A percentile compares a stretch with the other conserved stretches of the same genome.
phyloP scores from a whole-genome alignment of 1,140 invertebrate species.

The Drosophila simulans region DNA sequence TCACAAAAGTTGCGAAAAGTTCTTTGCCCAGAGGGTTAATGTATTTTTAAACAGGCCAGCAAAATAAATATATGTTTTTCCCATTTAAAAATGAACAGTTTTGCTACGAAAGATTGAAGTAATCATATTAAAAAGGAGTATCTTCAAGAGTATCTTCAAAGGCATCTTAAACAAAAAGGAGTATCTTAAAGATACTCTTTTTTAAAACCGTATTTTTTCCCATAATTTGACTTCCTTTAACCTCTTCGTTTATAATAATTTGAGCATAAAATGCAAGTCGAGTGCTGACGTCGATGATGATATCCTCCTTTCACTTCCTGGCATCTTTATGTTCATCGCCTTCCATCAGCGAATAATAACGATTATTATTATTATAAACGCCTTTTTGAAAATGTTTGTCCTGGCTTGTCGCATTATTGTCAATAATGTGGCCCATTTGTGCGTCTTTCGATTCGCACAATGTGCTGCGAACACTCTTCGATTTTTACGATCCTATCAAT shows the following conservation, averaged over 20 bases:
- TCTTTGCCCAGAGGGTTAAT: not conserved
- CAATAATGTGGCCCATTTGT: constrained; percentile 39
- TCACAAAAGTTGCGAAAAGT: constrained; percentile 8
- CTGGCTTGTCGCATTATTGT: constrained; percentile 47
- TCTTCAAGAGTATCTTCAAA: too few species aligned
- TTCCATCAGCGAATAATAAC: constrained; percentile 41
- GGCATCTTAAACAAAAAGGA: too few species aligned
- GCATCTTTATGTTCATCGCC: constrained; percentile 16
- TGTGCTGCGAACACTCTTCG: constrained; percentile 13
- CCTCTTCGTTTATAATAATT: constrained; percentile 33
- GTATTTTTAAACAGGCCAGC: not conserved
- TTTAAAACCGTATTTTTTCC: not conserved
- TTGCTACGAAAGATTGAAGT: not conserved
- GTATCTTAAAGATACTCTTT: not conserved
- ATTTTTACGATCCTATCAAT: constrained; percentile 50
- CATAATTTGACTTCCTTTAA: not conserved
- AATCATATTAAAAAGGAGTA: not conserved
- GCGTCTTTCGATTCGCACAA: constrained; percentile 17
- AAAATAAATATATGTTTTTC: not conserved
- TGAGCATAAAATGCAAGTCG: constrained; percentile 39
- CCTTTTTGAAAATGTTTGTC: constrained; percentile 46
- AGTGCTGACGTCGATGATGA: constrained; percentile 23
- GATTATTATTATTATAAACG: constrained; percentile 61
- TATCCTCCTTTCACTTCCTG: constrained; percentile 10
- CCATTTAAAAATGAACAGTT: not conserved